Base-by-base conservation (phyloP, 2,797 vertebrate species). In the Macropodus opercularis region DNA sequence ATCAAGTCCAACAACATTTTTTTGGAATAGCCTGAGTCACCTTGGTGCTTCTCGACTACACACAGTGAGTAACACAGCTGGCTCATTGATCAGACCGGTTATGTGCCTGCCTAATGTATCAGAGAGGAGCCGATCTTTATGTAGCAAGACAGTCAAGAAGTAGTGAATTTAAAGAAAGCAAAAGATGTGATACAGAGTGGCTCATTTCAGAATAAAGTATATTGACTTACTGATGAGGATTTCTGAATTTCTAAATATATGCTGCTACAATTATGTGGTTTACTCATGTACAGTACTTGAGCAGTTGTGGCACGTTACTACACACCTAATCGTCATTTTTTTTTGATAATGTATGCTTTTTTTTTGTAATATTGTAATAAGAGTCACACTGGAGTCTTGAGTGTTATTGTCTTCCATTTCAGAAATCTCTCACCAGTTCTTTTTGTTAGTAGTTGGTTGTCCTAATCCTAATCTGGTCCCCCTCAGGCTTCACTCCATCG, bases 1-100 rank as follows among this genome's bases (percentile, higher is more conserved):
- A 57, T 61, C 61, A 47, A 51, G 80, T 80, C 68, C 5, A 52
- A 27, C 73, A 59, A 66, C 78, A 76, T 83, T 75, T 35, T 36
- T 61, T 53, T 47, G 14, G 0, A 40, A 19, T 18, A 12, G 57
- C 50, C 8, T 55, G 70, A 40, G 14, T 0, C 41, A 52, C 26
- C 49, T 13, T 0, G 9, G 7, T 12, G 13, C 18, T 36, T 42
- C 26, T 1, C 9, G 17, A 8, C 36, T 77, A 40, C 31, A 12
- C 1, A 19, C 21, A 4, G 17, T 57, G 40, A 48, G 5, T 18
- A 31, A 51, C 36, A 2, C 8, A 18, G 38, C 23, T 53, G 54
- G 19, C 12, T 8, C 32, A 18, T 22, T 5, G 14, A 2, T 3
- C 19, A 39, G 21, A 47, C 1, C 23, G 10, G 10, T 18, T 4